phyloP scores from a whole-genome alignment of 2,113 vertebrate genomes.

The Zonotrichia leucophrys region DNA sequence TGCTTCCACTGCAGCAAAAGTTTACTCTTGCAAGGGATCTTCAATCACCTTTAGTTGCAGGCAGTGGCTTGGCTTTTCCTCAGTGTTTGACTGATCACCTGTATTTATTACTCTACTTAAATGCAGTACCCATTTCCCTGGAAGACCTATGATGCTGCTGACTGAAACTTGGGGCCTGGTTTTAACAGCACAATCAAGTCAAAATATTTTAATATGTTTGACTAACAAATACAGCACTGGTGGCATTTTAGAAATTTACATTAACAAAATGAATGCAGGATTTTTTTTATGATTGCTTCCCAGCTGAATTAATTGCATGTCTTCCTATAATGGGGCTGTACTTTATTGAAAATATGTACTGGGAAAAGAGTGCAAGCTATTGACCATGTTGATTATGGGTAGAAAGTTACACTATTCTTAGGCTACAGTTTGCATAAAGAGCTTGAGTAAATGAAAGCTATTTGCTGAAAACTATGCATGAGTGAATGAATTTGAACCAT shows the following conservation, averaged over 20 bases:
- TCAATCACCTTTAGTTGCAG: neutral
- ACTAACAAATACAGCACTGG: neutral
- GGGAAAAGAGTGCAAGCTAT: neutral
- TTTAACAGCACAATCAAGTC: neutral
- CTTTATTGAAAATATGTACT: neutral
- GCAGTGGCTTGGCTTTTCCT: neutral
- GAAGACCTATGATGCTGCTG: neutral
- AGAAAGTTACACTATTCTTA: neutral
- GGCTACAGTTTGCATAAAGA: neutral
- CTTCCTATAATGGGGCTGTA: neutral
- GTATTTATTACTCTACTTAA: neutral
- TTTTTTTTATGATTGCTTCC: neutral
- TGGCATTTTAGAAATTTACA: neutral
- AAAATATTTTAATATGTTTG: neutral
- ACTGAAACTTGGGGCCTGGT: neutral
- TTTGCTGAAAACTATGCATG: neutral
- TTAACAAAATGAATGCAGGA: neutral
- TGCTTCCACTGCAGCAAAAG: neutral
- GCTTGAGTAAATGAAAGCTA: neutral
- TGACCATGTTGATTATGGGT: neutral
- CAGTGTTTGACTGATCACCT: fast-evolving
- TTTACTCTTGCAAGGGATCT: neutral
- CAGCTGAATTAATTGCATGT: neutral
- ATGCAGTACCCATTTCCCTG: neutral
- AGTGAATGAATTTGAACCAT: neutral